Evolutionary conservation across 2,888 invertebrate species (phyloP).

Genomic region (Xestobium rufovillosum): DNA sequence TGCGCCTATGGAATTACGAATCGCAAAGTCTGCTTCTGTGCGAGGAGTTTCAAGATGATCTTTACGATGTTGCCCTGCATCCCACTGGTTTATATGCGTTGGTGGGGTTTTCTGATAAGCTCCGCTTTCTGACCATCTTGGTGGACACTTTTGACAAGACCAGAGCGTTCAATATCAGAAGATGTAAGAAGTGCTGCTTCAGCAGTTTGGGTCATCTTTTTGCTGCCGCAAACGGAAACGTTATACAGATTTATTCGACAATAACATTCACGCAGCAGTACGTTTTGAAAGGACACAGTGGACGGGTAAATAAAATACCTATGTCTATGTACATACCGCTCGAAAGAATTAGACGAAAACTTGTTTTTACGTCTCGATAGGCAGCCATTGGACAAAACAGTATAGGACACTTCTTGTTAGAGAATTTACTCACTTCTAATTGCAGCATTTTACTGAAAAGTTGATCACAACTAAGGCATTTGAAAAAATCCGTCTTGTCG

Average conservation of each 20-base stretch:
- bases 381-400: no score
- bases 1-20: slow-evolving; percentile 90
- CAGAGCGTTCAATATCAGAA: slow-evolving; percentile 58
- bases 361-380: no score
- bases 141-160: slow-evolving; percentile 72
- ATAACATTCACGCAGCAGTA: slow-evolving; percentile 69
- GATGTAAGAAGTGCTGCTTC: slow-evolving; percentile 71
- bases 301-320: no score
- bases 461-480: no score
- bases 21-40: slow-evolving; percentile 69
- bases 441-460: no score
- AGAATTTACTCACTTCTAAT: no score
- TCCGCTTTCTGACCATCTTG: slow-evolving; percentile 79
- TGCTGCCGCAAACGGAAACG: slow-evolving; percentile 79
- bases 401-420: no score
- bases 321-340: no score
- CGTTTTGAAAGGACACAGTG: slow-evolving; percentile 74
- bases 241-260: slow-evolving; percentile 77
- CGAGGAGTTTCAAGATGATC: slow-evolving; percentile 79
- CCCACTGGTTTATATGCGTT: slow-evolving; percentile 76
- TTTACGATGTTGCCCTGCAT: slow-evolving; percentile 70
- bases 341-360: no score
- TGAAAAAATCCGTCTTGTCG: no score
- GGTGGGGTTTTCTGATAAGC: slow-evolving; percentile 85
- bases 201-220: slow-evolving; percentile 85